Base-by-base conservation (phyloP, 2,888 invertebrate species). In the Euclidia mi region DNA sequence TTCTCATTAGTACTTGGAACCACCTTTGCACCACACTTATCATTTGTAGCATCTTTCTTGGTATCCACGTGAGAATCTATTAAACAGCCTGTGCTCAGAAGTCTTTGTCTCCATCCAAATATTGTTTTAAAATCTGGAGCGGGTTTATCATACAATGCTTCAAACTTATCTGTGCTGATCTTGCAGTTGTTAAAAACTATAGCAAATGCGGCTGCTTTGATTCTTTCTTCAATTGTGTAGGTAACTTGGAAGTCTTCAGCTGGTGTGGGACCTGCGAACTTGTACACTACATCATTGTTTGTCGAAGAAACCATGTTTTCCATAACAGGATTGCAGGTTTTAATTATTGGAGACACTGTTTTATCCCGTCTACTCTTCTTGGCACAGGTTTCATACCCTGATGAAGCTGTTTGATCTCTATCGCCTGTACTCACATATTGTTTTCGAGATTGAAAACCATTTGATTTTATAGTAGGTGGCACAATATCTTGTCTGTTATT, bases 81-180 rank as follows among this genome's bases (percentile, higher is more conserved):
- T 67, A 95, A 78, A 72, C 95, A 95, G 2, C 95, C 95, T 45
- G 90, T 92, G 4, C 64, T 58, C 34, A 94, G 59, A 18, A 95
- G 84, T 11, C 85, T 78, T 65, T 92, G 91, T 53, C 94, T 83
- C 94, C 93, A 94, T 28, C 81, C 79, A 87, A 92, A 95, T 61
- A 95, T 91, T 37, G 94, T 94, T 74, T 94, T 89, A 56, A 91
- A 94, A 76, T 94, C 94, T 35, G 95, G 95, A 44, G 94, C 94
- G 34, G 92, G 92, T 79, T 95, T 95, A 44, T 90, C 89, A 81
- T 79, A 92, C 7, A 84, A 34, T 29, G 79, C 61, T 77, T 94
- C 89, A 88, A 95, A 95, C 69, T 85, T 90, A 0, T 89, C 85
- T 45, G 90, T 83, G 45, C 86, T 91, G n/a, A 89, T 85, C 82